Conservation (phyloP, 2,888 invertebrate genomes). For the Mechanitis messenoides region DNA sequence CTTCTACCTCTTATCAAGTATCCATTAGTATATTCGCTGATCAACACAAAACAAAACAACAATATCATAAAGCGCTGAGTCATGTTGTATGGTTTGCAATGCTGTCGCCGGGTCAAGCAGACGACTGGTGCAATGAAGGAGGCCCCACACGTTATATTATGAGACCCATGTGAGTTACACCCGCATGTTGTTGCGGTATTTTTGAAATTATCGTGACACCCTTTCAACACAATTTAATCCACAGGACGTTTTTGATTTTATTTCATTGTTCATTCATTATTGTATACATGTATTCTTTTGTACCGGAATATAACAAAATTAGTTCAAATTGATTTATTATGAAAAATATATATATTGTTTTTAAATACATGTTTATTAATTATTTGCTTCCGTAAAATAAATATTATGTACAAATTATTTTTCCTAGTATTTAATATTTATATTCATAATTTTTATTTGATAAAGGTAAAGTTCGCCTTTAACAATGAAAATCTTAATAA, state of each 20-base stretch:
- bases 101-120: constrained; percentile 27
- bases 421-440: no score
- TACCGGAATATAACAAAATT: constrained; percentile 11
- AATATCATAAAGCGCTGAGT: constrained; percentile 33
- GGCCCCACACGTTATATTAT: constrained; percentile 8
- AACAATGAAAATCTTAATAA: no score
- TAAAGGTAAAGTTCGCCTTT: no score
- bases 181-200: constrained; percentile 4
- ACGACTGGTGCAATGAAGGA: constrained; percentile 16
- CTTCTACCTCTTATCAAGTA: constrained; percentile 38
- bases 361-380: no score
- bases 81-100: constrained; percentile 32
- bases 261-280: not conserved
- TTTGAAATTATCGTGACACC: not conserved
- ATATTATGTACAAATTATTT: no score
- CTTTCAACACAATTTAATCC: not conserved
- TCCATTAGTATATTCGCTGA: constrained; percentile 36
- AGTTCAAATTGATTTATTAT: not conserved
- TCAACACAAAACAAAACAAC: constrained; percentile 30
- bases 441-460: no score
- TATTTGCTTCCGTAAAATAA: no score
- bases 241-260: not conserved
- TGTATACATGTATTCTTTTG: not conserved
- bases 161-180: not conserved
- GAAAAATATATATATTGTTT: no score